Evolutionary conservation across 2,113 vertebrate species (phyloP).

Genomic region (Dunckerocampus dactyliophorus): DNA sequence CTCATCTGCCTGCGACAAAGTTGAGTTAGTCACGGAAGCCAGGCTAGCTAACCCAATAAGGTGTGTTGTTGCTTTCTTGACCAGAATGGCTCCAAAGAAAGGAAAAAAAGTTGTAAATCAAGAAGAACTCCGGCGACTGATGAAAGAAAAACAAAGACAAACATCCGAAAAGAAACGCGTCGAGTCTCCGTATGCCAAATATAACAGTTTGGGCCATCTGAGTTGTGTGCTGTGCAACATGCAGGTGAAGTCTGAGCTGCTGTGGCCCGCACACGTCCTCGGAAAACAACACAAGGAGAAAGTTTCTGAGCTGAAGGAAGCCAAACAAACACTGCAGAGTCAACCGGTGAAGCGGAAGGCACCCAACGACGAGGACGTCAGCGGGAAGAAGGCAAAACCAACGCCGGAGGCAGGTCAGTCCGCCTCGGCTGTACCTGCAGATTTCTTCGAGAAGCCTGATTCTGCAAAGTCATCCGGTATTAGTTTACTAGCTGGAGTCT

Average conservation of each 20-base stretch:
- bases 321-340: slow-evolving; percentile 52
- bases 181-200: slow-evolving; percentile 90
- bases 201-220: slow-evolving; percentile 87
- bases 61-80: slow-evolving; percentile 10
- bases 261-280: slow-evolving; percentile 90
- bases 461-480: slow-evolving; percentile 51
- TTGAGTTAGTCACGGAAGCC: not conserved
- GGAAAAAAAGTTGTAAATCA: slow-evolving; percentile 84
- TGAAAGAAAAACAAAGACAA: slow-evolving; percentile 85
- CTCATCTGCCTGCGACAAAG: slow-evolving; percentile 48
- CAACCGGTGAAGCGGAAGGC: slow-evolving; percentile 77
- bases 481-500: slow-evolving; percentile 75
- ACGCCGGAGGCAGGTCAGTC: slow-evolving; percentile 22
- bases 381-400: slow-evolving; percentile 74
- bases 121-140: slow-evolving; percentile 87
- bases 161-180: slow-evolving; percentile 78
- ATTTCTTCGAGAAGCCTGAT: slow-evolving; percentile 63
- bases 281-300: slow-evolving; percentile 90
- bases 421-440: slow-evolving; percentile 61
- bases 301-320: slow-evolving; percentile 77
- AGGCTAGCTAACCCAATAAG: not conserved
- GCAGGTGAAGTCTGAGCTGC: slow-evolving; percentile 83
- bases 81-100: slow-evolving; percentile 62
- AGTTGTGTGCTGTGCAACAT: slow-evolving; percentile 82
- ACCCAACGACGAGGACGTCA: slow-evolving; percentile 54